A percentile compares a stretch with the other conserved stretches of the same genome.
Conservation (phyloP, 2,888 invertebrate genomes). For the Rhodophaea formosa region DNA sequence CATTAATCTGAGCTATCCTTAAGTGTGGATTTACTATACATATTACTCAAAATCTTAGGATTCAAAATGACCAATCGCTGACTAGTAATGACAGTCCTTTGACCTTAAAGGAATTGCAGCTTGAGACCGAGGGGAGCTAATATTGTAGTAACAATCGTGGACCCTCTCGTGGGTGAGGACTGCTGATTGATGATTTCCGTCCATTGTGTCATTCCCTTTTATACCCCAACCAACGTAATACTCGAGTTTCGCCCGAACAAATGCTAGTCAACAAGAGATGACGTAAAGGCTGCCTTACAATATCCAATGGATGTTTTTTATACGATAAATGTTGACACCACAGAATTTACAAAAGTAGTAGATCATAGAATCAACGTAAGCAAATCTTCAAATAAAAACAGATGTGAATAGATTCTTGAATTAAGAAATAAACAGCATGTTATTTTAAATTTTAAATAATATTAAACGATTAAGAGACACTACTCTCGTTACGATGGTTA, state of each 20-base stretch:
- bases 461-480: too few relatives aligned
- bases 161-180: constrained; percentile 59
- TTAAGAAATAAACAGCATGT: too few relatives aligned
- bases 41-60: too few relatives aligned
- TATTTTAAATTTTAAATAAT: too few relatives aligned
- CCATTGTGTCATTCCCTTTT: constrained; percentile 66
- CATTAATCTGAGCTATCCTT: too few relatives aligned
- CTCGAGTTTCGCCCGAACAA: constrained; percentile 43
- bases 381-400: too few relatives aligned
- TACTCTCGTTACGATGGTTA: too few relatives aligned
- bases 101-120: constrained; percentile 31
- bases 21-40: too few relatives aligned
- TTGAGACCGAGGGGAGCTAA: constrained; percentile 43
- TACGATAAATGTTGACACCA: neutral
- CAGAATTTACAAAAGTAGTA: too few relatives aligned
- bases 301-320: constrained; percentile 24
- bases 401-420: too few relatives aligned
- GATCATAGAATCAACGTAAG: neutral
- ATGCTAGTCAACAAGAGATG: constrained; percentile 32
- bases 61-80: neutral
- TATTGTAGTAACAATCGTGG: constrained; percentile 42
- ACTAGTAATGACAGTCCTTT: constrained; percentile 14
- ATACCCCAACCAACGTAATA: constrained; percentile 42
- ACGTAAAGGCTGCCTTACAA: constrained; percentile 40
- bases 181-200: constrained; percentile 69